Evolutionary conservation across 2,888 invertebrate genomes (phyloP).

Genomic region (Eupithecia exiguata): DNA sequence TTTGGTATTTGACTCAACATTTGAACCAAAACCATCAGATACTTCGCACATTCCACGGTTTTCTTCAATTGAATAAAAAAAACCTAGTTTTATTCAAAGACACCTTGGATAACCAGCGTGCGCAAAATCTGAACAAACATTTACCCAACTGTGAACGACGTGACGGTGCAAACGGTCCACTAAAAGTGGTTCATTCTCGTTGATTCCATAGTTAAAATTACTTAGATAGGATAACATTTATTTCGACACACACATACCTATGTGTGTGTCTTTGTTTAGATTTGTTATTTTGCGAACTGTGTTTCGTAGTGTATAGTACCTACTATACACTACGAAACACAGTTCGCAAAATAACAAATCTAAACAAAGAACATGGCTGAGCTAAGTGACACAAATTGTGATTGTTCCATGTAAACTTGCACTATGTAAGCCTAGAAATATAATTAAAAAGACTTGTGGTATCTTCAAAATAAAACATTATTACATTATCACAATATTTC

Average conservation of each 20-base stretch:
- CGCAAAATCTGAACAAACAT: slow-evolving; percentile 44
- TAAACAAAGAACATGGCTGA: background rate
- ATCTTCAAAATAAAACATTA: background rate
- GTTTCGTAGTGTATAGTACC: no score
- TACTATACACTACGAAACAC: no score
- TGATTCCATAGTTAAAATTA: background rate
- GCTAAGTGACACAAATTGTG: background rate
- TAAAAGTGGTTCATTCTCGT: background rate
- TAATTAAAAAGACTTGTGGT: background rate
- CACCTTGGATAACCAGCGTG: slow-evolving; percentile 17
- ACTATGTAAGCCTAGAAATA: background rate
- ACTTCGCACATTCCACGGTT: background rate
- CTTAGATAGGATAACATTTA: background rate
- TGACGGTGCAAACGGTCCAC: slow-evolving; percentile 10
- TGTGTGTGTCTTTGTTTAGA: no score
- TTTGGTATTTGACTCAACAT: no score
- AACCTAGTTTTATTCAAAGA: slow-evolving; percentile 5
- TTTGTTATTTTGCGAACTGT: no score
- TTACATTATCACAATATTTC: background rate
- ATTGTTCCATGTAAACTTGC: background rate
- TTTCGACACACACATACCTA: background rate
- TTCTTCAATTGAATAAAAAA: background rate
- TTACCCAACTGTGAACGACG: slow-evolving; percentile 40
- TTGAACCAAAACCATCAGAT: no score
- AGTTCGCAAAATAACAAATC: background rate